These are phyloP conservation scores for Lota lota DNA, from an alignment of 2,113 vertebrate genomes.

Conservation along the genomic window DNA sequence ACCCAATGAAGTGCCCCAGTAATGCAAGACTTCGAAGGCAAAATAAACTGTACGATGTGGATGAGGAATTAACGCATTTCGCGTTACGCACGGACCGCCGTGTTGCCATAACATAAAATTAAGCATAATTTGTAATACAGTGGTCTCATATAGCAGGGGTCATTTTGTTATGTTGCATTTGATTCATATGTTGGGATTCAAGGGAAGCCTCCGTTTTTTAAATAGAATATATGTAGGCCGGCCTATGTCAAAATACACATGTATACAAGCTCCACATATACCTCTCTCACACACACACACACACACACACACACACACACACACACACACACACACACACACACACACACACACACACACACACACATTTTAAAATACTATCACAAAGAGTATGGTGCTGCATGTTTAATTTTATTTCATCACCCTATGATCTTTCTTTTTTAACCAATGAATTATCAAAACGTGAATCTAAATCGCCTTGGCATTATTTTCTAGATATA, in stretches of 20 bases:
- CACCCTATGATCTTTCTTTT: conserved; percentile 22
- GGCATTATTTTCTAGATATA: background rate
- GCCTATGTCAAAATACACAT: too few relatives aligned
- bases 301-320: too few relatives aligned
- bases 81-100: conserved; percentile 47
- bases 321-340: conserved; percentile 30
- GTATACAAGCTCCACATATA: too few relatives aligned
- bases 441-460: background rate
- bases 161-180: too few relatives aligned
- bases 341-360: conserved; percentile 64
- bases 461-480: too few relatives aligned
- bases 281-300: background rate
- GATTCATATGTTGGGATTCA: too few relatives aligned
- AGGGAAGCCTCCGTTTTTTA: too few relatives aligned
- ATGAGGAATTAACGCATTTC: conserved; percentile 23
- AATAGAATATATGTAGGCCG: too few relatives aligned
- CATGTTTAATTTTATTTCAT: conserved; percentile 42
- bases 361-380: conserved; percentile 48
- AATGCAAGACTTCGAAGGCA: background rate
- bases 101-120: conserved; percentile 26
- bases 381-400: conserved; percentile 12
- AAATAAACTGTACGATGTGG: conserved; percentile 12
- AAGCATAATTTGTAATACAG: too few relatives aligned
- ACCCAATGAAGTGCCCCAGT: background rate
- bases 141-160: too few relatives aligned